Conservation (phyloP, 2,797 vertebrate species). For the Poeciliopsis turneri region DNA sequence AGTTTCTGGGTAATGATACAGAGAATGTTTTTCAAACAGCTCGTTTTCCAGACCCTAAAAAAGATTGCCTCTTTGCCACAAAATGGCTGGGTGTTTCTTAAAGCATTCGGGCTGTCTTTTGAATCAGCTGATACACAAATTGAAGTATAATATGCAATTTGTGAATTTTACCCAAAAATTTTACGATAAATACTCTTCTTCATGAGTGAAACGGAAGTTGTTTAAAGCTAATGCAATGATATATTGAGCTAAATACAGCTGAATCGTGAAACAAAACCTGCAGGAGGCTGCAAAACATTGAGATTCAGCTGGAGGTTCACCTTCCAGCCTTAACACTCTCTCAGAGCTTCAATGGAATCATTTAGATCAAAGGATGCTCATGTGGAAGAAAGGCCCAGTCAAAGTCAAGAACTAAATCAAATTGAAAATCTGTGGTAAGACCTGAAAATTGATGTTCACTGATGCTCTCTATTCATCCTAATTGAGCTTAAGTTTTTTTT, state of each 20-base stretch:
- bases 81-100: no score
- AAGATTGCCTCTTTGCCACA: no score
- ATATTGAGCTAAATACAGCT: background rate
- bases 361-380: background rate
- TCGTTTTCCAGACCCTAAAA: no score
- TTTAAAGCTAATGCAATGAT: background rate
- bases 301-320: background rate
- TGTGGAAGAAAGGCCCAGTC: background rate
- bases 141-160: no score
- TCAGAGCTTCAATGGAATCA: background rate
- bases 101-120: no score
- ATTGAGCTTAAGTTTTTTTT: background rate
- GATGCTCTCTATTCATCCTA: background rate
- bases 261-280: background rate
- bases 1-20: no score
- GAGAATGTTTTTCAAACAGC: no score
- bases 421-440: background rate
- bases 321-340: background rate
- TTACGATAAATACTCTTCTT: background rate
- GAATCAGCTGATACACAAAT: no score
- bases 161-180: no score
- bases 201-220: background rate
- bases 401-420: constrained; percentile 5
- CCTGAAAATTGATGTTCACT: background rate
- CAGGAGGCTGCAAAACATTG: background rate